phyloP scores from a whole-genome alignment of 2,888 invertebrate genomes.

The Hofmannophila pseudospretella region DNA sequence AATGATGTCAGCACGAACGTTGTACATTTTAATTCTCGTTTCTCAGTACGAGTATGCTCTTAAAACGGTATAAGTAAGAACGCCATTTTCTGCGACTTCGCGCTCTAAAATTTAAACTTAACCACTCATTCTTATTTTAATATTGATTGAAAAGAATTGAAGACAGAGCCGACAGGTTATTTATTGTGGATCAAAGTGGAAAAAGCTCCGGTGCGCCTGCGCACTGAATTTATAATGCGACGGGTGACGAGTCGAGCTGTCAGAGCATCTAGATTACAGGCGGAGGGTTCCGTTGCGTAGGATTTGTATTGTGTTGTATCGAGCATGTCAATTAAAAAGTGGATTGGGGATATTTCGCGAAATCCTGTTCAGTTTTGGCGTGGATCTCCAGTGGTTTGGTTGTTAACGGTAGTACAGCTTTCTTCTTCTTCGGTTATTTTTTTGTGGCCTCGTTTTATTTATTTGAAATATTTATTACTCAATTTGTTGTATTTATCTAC shows the following conservation, averaged over 20 bases:
- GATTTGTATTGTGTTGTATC: conserved; percentile 2
- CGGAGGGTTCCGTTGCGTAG: conserved; percentile 39
- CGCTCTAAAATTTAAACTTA: conserved; percentile 2
- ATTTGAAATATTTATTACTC: too few species aligned
- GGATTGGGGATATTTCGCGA: too few species aligned
- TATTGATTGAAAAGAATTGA: conserved; percentile 13
- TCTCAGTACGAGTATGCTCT: too few species aligned
- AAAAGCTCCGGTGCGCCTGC: conserved; percentile 33
- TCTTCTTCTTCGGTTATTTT: too few species aligned
- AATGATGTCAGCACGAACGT: too few species aligned
- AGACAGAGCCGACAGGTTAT: conserved; percentile 10
- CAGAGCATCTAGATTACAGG: conserved; percentile 35
- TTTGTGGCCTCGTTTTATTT: too few species aligned
- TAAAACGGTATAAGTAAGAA: background rate
- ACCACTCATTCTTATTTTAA: conserved; percentile 7
- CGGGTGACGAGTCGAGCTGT: conserved; percentile 39
- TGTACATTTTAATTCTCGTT: too few species aligned
- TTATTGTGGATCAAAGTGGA: conserved; percentile 31
- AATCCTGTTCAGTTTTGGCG: background rate
- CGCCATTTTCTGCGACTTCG: background rate
- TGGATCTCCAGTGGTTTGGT: too few species aligned
- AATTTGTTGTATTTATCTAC: too few species aligned
- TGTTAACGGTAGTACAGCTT: background rate
- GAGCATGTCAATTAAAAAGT: background rate
- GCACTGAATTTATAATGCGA: conserved; percentile 45